phyloP scores from a whole-genome alignment of 2,113 vertebrate genomes.

The Oenanthe oenanthe region DNA sequence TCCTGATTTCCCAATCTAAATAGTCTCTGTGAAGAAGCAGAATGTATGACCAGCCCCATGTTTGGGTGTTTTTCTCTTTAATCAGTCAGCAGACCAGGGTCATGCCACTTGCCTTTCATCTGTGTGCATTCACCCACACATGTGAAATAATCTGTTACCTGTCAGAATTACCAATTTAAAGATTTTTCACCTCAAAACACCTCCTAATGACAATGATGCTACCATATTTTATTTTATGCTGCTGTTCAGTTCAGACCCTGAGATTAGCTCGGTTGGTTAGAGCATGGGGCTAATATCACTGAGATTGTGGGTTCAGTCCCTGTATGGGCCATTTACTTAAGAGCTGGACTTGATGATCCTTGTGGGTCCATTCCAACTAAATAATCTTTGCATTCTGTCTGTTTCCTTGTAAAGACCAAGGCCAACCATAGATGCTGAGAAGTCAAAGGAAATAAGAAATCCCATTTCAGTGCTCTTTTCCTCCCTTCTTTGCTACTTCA shows the following conservation, averaged over 20 bases:
- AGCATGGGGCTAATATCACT: background rate
- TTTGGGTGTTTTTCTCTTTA: accelerated
- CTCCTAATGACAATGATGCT: background rate
- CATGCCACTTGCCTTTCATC: background rate
- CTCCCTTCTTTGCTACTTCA: background rate
- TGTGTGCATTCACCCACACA: background rate
- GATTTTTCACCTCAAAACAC: background rate
- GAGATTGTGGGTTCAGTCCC: background rate
- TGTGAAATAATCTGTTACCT: background rate
- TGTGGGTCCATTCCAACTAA: background rate
- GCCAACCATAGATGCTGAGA: accelerated
- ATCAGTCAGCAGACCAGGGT: background rate
- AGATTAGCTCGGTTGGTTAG: background rate
- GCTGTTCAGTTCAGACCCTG: background rate
- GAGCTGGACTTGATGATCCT: background rate
- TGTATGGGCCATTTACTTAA: background rate
- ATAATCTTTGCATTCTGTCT: background rate
- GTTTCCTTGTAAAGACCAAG: background rate
- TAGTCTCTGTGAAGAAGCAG: background rate
- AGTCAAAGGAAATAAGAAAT: background rate
- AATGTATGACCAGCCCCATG: background rate
- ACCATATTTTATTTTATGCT: background rate
- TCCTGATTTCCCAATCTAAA: background rate
- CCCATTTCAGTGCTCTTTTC: background rate
- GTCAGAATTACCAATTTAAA: background rate